Percentiles rank a stretch among this genome's conserved stretches.
phyloP scores from a whole-genome alignment of 1,140 invertebrate species.

The Thalassaphorura encarpata region DNA sequence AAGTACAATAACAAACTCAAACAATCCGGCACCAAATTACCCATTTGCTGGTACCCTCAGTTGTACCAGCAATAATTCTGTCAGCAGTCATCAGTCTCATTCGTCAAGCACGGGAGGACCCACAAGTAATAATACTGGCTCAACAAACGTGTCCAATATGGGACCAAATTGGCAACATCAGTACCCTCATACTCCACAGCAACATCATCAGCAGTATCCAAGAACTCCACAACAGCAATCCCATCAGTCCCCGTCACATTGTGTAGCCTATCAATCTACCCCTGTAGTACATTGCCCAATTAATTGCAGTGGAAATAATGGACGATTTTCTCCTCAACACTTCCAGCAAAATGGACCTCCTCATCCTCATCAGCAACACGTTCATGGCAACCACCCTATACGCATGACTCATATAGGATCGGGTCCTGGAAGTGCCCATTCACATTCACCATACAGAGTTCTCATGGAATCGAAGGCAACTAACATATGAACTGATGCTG shows the following conservation, averaged over 20 bases:
- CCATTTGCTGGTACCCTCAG: slow-evolving; percentile 32
- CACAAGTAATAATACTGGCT: slow-evolving; percentile 44
- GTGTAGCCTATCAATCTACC: slow-evolving; percentile 30
- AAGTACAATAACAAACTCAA: background rate
- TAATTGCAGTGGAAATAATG: slow-evolving; percentile 21
- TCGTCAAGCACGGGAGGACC: slow-evolving; percentile 42
- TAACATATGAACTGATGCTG: slow-evolving; percentile 23
- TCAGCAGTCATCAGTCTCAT: slow-evolving; percentile 43
- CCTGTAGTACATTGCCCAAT: slow-evolving; percentile 32
- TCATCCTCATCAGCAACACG: slow-evolving; percentile 20
- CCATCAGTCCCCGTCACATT: slow-evolving; percentile 27
- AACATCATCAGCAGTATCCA: slow-evolving; percentile 6
- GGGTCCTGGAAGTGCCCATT: background rate
- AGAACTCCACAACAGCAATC: slow-evolving; percentile 12
- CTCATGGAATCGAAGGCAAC: slow-evolving; percentile 31
- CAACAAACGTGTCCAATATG: slow-evolving; percentile 39
- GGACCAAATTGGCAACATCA: background rate
- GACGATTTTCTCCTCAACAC: slow-evolving; percentile 30
- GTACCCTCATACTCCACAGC: slow-evolving; percentile 9
- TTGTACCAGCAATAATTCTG: slow-evolving; percentile 38
- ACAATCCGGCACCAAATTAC: slow-evolving; percentile 1
- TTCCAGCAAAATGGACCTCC: slow-evolving; percentile 10
- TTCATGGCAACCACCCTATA: slow-evolving; percentile 13
- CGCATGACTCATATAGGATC: background rate
- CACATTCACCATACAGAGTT: slow-evolving; percentile 26